Evolutionary conservation across 2,113 vertebrate species (phyloP), one percentile per base, ranked within the genome.

Genomic region (Mustelus asterias): DNA sequence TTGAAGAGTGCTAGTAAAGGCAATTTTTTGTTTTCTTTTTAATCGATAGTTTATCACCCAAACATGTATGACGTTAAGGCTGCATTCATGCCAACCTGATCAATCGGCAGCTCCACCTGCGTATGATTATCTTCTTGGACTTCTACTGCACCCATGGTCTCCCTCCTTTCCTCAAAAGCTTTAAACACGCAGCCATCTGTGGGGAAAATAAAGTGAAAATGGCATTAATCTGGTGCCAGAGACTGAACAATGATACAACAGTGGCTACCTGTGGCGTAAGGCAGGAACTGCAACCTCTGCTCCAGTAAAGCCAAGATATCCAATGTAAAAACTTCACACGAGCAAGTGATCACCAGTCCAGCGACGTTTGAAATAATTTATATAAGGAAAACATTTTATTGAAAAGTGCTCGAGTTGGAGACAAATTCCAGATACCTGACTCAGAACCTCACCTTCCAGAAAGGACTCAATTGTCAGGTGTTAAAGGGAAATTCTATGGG

Each of bases 231-330:
- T 96, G 96, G 41, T 96, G 93, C 95, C 89, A 96, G 80, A 96
- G 3, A 44, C 20, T 54, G 92, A 96, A 76, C 37, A 72, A 95
- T 76, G 94, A 76, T 96, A 94, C 97, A 98, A 98, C 96, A 97
- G 97, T 97, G 98, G 97, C 98, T 98, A 97, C 97, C 44, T 97
- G 97, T 98, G 99, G 98, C 94, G 89, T n/a, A 95, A 80, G 72
- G 65, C 0, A 80, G 44, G 95, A 97, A 98, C 94, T 97, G 96
- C 98, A 98, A 63, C 6, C 88, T 54, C 44, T 33, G 44, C 16
- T 72, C 11, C 37, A 26, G 41, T 44, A 94, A 22, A 3, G 29
- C 8, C 58, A 65, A 37, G 8, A 92, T 65, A 37, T 37, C 67
- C 1, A 5, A 48, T 26, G 13, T 13, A 95, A 72, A 54, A 65